phyloP scores from a whole-genome alignment of 1,140 invertebrate species.

The Drosophila pachea region DNA sequence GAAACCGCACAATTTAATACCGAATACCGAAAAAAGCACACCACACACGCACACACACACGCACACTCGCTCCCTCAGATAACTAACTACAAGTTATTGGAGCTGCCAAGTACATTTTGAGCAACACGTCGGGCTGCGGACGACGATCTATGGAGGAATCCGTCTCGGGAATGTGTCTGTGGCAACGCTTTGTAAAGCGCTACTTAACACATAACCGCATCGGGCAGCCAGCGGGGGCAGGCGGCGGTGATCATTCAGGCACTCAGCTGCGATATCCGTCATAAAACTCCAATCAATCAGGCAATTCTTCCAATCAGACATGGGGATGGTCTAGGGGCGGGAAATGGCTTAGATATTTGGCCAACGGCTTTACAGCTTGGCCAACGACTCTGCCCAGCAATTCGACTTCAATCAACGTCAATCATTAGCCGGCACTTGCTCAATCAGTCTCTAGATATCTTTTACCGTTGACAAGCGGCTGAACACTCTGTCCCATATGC shows the following conservation, averaged over 20 bases:
- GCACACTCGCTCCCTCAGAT: slow-evolving; percentile 33
- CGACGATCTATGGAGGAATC: slow-evolving; percentile 27
- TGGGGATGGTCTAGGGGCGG: no score
- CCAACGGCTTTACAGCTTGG: no score
- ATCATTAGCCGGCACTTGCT: not conserved
- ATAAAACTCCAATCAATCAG: no score
- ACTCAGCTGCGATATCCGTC: no score
- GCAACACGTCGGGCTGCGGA: slow-evolving; percentile 23
- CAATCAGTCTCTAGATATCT: slow-evolving; percentile 25
- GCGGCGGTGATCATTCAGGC: no score
- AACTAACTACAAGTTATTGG: slow-evolving; percentile 44
- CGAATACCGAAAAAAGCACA: slow-evolving; percentile 44
- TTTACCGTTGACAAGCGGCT: slow-evolving; percentile 51
- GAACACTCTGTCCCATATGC: slow-evolving; percentile 32
- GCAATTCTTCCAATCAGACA: no score
- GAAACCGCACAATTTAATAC: slow-evolving; percentile 76
- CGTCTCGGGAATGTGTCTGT: not conserved
- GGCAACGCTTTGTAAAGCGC: slow-evolving; percentile 29
- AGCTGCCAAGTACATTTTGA: slow-evolving; percentile 43
- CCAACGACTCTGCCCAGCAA: no score
- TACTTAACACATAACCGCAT: slow-evolving; percentile 25
- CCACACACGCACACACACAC: slow-evolving; percentile 9
- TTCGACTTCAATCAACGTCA: not conserved
- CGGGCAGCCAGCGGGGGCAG: no score
- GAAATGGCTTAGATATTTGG: no score